Evolutionary conservation across 2,888 invertebrate species (phyloP).

Genomic region (Luffia ferchaultella): DNA sequence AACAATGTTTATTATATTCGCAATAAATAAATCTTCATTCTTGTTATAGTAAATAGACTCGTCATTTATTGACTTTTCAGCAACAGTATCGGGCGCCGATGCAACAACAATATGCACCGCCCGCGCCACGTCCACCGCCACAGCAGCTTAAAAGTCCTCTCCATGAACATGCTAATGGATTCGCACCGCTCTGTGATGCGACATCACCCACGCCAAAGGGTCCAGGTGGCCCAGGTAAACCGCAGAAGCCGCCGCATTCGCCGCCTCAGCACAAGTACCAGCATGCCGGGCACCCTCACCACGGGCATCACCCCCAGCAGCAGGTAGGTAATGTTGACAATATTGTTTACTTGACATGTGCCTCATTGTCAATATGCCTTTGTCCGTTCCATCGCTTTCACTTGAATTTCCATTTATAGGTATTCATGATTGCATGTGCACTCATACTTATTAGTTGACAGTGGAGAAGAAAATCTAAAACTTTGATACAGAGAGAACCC

Average conservation of each 20-base stretch:
- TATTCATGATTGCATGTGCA: too few relatives aligned
- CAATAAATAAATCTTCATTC: too few relatives aligned
- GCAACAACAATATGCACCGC: slow-evolving; percentile 55
- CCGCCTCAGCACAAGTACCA: slow-evolving; percentile 60
- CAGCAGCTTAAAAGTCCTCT: slow-evolving; percentile 69
- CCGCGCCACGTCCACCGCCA: slow-evolving; percentile 39
- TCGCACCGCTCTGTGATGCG: slow-evolving; percentile 69
- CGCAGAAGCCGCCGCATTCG: slow-evolving; percentile 40
- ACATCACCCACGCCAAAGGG: slow-evolving; percentile 61
- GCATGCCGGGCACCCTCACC: slow-evolving; percentile 38
- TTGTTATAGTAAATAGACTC: background rate
- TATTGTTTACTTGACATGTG: background rate
- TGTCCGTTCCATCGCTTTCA: background rate
- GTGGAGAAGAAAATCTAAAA: too few relatives aligned
- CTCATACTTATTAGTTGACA: too few relatives aligned
- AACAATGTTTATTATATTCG: too few relatives aligned
- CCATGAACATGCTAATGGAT: slow-evolving; percentile 58
- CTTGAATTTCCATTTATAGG: too few relatives aligned
- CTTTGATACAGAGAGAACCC: too few relatives aligned
- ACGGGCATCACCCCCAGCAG: slow-evolving; percentile 44
- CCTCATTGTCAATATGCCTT: background rate
- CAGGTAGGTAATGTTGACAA: slow-evolving; percentile 10
- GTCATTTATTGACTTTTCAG: slow-evolving; percentile 19
- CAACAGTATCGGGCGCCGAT: slow-evolving; percentile 54
- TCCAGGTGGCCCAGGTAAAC: slow-evolving; percentile 33